Percentiles rank a stretch among this genome's conserved stretches.
Evolutionary conservation across 2,113 vertebrate species (phyloP).

Genomic region (Halichoerus grypus): DNA sequence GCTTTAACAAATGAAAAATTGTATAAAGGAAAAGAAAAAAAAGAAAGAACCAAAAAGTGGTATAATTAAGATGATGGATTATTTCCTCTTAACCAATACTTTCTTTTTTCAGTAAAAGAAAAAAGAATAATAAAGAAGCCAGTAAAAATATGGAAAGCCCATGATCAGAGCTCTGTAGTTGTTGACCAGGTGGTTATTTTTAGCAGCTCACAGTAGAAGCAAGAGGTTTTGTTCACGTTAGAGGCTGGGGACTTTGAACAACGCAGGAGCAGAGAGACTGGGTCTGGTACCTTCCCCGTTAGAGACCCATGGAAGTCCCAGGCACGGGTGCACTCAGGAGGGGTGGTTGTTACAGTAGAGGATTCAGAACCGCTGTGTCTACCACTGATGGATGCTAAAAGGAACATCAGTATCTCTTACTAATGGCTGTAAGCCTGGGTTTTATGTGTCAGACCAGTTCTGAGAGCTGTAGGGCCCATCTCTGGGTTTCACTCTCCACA

Average conservation of each 20-base stretch:
- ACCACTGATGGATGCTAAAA: neutral
- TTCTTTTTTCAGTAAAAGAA: constrained; percentile 70
- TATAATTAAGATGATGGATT: constrained; percentile 82
- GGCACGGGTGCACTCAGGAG: neutral
- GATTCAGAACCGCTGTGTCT: neutral
- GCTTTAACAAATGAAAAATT: constrained; percentile 76
- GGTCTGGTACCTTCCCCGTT: constrained; percentile 59
- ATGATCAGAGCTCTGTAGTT: constrained; percentile 65
- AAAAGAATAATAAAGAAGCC: constrained; percentile 77
- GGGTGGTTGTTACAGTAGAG: neutral
- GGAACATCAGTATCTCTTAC: neutral
- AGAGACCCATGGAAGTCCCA: neutral
- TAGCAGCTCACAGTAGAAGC: constrained; percentile 69
- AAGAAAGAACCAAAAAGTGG: constrained; percentile 73
- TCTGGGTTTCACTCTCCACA: neutral
- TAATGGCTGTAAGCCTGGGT: neutral
- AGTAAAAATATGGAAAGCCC: constrained; percentile 80
- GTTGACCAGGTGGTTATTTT: constrained; percentile 77
- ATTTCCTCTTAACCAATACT: constrained; percentile 80
- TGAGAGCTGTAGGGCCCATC: neutral
- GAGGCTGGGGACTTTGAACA: constrained; percentile 54
- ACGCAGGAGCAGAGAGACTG: constrained; percentile 59
- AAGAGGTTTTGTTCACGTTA: constrained; percentile 65
- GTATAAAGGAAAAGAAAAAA: neutral
- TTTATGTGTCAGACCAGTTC: neutral